These are phyloP conservation scores for Diplodus sargus DNA, from an alignment of 2,797 vertebrate genomes.

Conservation along the genomic window DNA sequence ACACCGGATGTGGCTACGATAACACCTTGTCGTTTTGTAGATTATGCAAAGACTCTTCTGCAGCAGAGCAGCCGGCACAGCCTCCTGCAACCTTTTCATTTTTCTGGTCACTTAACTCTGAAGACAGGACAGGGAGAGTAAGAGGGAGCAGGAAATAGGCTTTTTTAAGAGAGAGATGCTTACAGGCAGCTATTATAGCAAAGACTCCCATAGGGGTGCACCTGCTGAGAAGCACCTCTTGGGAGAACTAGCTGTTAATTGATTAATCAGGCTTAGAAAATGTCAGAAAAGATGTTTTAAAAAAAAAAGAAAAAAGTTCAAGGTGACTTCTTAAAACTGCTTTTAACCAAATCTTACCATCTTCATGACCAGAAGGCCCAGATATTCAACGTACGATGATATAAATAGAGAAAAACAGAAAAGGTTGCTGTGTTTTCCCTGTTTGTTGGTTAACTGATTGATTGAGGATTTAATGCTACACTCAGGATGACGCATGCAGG, in stretches of 20 bases:
- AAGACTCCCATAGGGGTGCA: neutral
- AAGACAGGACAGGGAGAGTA: neutral
- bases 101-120: slow-evolving; percentile 19
- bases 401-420: neutral
- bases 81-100: neutral
- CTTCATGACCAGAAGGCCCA: too few relatives aligned
- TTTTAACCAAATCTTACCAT: too few relatives aligned
- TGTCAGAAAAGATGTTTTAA: neutral
- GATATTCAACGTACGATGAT: too few relatives aligned
- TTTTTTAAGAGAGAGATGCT: slow-evolving; percentile 34
- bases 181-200: neutral
- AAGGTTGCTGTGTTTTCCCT: neutral
- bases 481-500: too few relatives aligned
- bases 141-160: neutral
- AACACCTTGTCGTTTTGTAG: slow-evolving; percentile 15
- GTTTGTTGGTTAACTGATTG: neutral
- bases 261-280: neutral
- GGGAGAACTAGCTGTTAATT: neutral
- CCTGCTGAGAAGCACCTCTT: neutral
- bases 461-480: neutral
- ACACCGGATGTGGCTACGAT: slow-evolving; percentile 13
- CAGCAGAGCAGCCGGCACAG: slow-evolving; percentile 10
- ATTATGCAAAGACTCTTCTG: slow-evolving; percentile 12
- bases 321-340: too few relatives aligned
- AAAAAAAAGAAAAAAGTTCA: neutral